Evolutionary conservation across 2,113 vertebrate genomes (phyloP).

Genomic region (Urocitellus parryii): DNA sequence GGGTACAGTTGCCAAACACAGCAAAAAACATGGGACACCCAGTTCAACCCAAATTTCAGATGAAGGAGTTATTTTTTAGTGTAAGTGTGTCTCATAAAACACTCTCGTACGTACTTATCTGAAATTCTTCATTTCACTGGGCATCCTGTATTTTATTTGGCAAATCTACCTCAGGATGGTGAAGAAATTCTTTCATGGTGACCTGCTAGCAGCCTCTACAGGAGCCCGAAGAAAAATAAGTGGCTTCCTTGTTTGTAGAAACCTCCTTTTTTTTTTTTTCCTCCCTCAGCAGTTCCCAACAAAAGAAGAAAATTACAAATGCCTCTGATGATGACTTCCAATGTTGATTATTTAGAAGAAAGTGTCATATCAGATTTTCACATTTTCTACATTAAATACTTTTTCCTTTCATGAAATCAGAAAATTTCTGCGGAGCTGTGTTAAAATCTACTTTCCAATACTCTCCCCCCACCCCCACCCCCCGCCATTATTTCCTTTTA

Average conservation of each 20-base stretch:
- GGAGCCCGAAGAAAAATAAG: neutral
- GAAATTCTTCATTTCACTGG: neutral
- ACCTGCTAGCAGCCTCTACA: neutral
- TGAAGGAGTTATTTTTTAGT: neutral
- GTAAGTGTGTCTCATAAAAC: neutral
- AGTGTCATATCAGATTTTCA: slow-evolving; percentile 49
- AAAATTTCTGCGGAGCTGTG: slow-evolving; percentile 9
- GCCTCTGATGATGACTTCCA: slow-evolving; percentile 47
- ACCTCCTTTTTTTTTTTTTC: neutral
- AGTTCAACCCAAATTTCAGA: neutral
- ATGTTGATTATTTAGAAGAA: slow-evolving; percentile 63
- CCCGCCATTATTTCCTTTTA: neutral
- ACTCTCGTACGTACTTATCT: neutral
- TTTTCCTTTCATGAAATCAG: slow-evolving; percentile 49
- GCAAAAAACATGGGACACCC: neutral
- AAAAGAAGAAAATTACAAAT: slow-evolving; percentile 48
- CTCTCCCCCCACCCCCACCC: neutral
- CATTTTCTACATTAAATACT: slow-evolving; percentile 53
- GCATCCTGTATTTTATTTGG: neutral
- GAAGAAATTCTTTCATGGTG: neutral
- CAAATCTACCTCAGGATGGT: neutral
- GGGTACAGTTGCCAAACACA: neutral
- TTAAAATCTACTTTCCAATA: neutral
- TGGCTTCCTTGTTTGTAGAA: slow-evolving; percentile 7
- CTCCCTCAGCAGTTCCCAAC: neutral